Percentiles rank a stretch among this genome's conserved stretches.
phyloP scores from a whole-genome alignment of 35 echinoderm and acorn worm species.

The Diadema setosum region DNA sequence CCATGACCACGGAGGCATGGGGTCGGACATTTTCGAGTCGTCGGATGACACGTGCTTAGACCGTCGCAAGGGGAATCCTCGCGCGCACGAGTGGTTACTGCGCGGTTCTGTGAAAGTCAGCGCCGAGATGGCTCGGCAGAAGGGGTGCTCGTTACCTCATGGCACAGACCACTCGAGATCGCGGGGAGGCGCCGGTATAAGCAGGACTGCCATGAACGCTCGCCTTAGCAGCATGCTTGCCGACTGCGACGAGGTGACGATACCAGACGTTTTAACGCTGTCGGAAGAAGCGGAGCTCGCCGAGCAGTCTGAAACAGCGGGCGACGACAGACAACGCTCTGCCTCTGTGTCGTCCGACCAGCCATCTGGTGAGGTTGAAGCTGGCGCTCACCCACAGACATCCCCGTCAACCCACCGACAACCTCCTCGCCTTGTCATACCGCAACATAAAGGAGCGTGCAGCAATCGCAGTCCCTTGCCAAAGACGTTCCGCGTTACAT shows the following conservation, averaged over 20 bases:
- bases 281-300: neutral
- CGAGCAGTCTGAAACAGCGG: neutral
- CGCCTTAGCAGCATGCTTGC: neutral
- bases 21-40: conserved; percentile 1
- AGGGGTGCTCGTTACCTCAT: conserved; percentile 4
- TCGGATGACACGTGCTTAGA: conserved; percentile 6
- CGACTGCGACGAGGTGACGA: neutral
- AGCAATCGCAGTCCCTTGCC: neutral
- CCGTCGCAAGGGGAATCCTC: neutral
- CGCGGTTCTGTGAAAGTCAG: neutral
- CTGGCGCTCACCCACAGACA: neutral
- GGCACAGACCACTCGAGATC: neutral
- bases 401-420: neutral
- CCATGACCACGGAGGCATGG: neutral
- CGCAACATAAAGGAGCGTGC: neutral
- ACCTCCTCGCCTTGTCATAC: conserved; percentile 4
- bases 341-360: neutral
- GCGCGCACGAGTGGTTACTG: neutral
- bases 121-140: neutral
- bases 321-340: neutral
- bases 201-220: neutral
- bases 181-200: neutral
- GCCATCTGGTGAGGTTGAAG: neutral
- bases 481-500: conserved; percentile 6
- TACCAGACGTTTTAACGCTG: neutral